phyloP scores from a whole-genome alignment of 2,797 vertebrate species.

The Choloepus didactylus region DNA sequence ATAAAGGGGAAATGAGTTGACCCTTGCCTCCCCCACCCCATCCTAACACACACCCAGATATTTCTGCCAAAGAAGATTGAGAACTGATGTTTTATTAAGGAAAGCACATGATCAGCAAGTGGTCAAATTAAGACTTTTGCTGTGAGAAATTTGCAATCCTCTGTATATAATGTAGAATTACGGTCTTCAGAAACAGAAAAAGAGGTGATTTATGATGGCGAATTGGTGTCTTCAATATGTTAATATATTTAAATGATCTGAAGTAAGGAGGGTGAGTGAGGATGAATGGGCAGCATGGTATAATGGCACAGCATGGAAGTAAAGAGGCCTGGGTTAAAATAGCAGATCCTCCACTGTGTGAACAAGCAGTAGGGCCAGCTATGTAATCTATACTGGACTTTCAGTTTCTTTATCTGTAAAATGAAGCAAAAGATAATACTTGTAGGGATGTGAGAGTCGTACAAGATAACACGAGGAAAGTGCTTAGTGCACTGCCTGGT shows the following conservation, averaged over 20 bases:
- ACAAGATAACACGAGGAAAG: background rate
- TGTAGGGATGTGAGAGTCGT: background rate
- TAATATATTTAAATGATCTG: background rate
- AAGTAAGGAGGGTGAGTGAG: background rate
- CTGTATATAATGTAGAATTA: background rate
- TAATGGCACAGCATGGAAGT: background rate
- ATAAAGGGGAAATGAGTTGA: background rate
- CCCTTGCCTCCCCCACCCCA: background rate
- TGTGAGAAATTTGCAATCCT: background rate
- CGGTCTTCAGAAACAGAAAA: background rate
- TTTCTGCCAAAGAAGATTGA: constrained; percentile 10
- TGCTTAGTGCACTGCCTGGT: background rate
- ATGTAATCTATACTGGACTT: background rate
- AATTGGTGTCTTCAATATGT: background rate
- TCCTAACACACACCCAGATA: background rate
- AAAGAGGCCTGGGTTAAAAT: background rate
- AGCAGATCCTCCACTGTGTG: background rate
- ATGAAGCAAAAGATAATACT: background rate
- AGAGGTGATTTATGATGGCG: background rate
- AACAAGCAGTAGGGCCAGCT: background rate
- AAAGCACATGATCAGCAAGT: background rate
- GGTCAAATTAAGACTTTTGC: background rate
- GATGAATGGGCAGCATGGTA: background rate
- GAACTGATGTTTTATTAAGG: constrained; percentile 21
- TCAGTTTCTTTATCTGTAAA: background rate